A percentile compares a stretch with the other conserved stretches of the same genome.
These are phyloP conservation scores for Agriopis marginaria DNA, from an alignment of 2,888 invertebrate genomes.

Conservation along the genomic window DNA sequence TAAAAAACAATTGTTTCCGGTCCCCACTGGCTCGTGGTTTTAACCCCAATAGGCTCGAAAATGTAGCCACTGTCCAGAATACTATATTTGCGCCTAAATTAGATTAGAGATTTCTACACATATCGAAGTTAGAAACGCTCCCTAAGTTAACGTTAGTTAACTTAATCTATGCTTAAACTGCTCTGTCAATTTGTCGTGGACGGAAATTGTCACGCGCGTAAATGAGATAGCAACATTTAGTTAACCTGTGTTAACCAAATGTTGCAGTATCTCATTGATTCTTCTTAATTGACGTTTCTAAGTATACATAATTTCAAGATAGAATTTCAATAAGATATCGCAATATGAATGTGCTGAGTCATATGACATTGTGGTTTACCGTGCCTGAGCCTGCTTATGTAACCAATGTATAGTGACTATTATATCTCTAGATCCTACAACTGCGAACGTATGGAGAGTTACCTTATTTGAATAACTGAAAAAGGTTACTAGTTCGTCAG, in stretches of 20 bases:
- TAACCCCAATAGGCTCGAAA: too few relatives aligned
- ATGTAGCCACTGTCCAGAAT: too few relatives aligned
- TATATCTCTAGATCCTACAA: constrained; percentile 13
- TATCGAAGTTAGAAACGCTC: too few relatives aligned
- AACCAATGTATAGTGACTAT: constrained; percentile 11
- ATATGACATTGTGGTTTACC: constrained; percentile 12
- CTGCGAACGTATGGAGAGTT: constrained; percentile 1
- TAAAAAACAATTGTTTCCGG: too few relatives aligned
- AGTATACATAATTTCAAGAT: background rate
- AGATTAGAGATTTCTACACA: too few relatives aligned
- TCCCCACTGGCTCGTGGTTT: too few relatives aligned
- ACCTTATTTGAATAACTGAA: constrained; percentile 23
- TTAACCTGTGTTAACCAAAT: too few relatives aligned
- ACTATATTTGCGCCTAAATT: too few relatives aligned
- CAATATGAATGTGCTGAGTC: constrained; percentile 23
- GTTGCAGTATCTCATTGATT: too few relatives aligned
- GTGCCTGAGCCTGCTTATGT: constrained; percentile 13
- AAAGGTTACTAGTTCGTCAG: constrained; percentile 24
- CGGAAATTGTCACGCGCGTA: background rate
- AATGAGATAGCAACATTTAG: background rate
- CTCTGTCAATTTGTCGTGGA: too few relatives aligned
- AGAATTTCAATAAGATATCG: constrained; percentile 8
- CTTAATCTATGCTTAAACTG: background rate
- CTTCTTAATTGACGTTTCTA: too few relatives aligned
- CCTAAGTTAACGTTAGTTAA: too few relatives aligned